These are phyloP conservation scores for Hypsopygia costalis DNA, from an alignment of 2,888 invertebrate genomes.

Conservation along the genomic window DNA sequence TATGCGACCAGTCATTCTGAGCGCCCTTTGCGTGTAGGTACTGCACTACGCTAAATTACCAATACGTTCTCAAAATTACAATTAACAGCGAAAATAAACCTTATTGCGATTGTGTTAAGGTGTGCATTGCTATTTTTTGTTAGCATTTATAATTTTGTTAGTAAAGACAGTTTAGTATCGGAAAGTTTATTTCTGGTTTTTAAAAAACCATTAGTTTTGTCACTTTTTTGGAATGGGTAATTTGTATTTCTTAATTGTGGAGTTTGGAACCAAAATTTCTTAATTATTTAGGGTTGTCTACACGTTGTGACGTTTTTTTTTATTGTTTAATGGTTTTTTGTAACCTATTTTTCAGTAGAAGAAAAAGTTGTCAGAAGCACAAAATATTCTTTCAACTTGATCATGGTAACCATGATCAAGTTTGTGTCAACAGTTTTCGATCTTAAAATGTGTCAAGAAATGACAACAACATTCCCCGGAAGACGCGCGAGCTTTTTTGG, in stretches of 20 bases:
- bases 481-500: too few relatives aligned
- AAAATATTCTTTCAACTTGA: too few relatives aligned
- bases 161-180: neutral
- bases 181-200: constrained; percentile 7
- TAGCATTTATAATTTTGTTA: neutral
- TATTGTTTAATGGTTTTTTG: too few relatives aligned
- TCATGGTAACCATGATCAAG: too few relatives aligned
- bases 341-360: too few relatives aligned
- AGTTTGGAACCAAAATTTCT: neutral
- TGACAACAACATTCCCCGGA: too few relatives aligned
- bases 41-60: constrained; percentile 21
- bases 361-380: too few relatives aligned
- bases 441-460: too few relatives aligned
- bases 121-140: neutral
- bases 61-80: constrained; percentile 14
- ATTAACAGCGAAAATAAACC: constrained; percentile 10
- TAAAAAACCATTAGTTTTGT: constrained; percentile 2
- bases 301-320: neutral
- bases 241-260: constrained; percentile 7
- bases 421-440: too few relatives aligned
- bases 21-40: constrained; percentile 32
- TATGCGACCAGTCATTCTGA: constrained; percentile 39
- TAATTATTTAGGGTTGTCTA: neutral
- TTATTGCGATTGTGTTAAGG: constrained; percentile 10
- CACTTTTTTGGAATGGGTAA: constrained; percentile 6